A percentile compares a stretch with the other conserved stretches of the same genome.
phyloP scores from a whole-genome alignment of 2,797 vertebrate genomes.

The Melanotaenia maccullochi region DNA sequence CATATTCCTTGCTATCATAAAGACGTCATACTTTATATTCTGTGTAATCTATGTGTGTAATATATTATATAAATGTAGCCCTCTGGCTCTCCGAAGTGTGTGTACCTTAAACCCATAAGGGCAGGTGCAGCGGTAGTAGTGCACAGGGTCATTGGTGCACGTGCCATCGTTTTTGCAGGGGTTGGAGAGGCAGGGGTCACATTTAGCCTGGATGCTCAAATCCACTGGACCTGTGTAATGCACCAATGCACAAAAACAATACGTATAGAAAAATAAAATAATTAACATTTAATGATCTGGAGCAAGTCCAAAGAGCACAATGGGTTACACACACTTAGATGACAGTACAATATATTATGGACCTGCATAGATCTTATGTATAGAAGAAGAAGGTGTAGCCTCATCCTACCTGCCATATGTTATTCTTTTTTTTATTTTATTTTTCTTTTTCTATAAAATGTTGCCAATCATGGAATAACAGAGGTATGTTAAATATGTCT shows the following conservation, averaged over 20 bases:
- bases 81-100: background rate
- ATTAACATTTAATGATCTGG: conserved; percentile 12
- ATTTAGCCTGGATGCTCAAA: conserved; percentile 92
- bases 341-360: conserved; percentile 38
- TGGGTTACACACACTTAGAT: conserved; percentile 20
- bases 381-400: background rate
- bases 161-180: conserved; percentile 97
- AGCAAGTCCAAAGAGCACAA: background rate
- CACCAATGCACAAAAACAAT: conserved; percentile 32
- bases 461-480: background rate
- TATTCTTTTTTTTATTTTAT: background rate
- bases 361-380: conserved; percentile 34
- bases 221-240: conserved; percentile 90
- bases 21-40: background rate
- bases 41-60: background rate
- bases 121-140: conserved; percentile 96
- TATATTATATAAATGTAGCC: background rate
- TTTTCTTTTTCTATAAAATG: background rate
- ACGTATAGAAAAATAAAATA: conserved; percentile 25
- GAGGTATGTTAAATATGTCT: background rate
- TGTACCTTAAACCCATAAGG: conserved; percentile 96
- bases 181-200: conserved; percentile 94
- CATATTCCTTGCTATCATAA: background rate
- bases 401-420: background rate
- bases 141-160: conserved; percentile 93